These are phyloP conservation scores for Pteronotus mesoamericanus DNA, from an alignment of 2,797 vertebrate species.

Conservation along the genomic window DNA sequence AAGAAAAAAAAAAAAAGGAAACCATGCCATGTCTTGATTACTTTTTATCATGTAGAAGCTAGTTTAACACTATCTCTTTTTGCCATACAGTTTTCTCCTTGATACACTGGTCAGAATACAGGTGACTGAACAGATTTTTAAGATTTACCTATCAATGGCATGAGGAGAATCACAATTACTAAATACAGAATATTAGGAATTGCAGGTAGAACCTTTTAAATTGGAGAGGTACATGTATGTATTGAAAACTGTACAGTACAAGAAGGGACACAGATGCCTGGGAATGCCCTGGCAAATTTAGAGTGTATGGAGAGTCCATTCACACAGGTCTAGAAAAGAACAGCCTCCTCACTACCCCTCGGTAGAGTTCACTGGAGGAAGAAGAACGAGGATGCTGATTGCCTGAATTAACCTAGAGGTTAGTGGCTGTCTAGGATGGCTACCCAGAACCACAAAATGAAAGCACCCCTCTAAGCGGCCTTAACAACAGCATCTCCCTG, in stretches of 20 bases:
- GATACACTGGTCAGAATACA: background rate
- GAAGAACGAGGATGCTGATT: background rate
- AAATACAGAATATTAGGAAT: constrained; percentile 3
- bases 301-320: background rate
- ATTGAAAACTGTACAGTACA: background rate
- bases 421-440: background rate
- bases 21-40: constrained; percentile 7
- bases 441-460: background rate
- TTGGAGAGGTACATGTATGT: background rate
- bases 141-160: background rate
- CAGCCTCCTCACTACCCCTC: background rate
- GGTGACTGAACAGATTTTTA: background rate
- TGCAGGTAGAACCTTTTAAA: background rate
- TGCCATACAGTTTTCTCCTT: background rate
- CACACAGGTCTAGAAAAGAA: background rate
- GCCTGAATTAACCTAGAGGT: background rate
- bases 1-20: background rate
- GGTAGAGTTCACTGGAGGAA: background rate
- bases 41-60: background rate
- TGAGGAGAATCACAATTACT: background rate
- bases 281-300: background rate
- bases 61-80: background rate
- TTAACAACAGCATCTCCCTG: background rate
- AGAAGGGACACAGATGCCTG: background rate
- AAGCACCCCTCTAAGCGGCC: background rate